Evolutionary conservation across 2,797 vertebrate genomes (phyloP).

Genomic region (Phoxinus dragarum): DNA sequence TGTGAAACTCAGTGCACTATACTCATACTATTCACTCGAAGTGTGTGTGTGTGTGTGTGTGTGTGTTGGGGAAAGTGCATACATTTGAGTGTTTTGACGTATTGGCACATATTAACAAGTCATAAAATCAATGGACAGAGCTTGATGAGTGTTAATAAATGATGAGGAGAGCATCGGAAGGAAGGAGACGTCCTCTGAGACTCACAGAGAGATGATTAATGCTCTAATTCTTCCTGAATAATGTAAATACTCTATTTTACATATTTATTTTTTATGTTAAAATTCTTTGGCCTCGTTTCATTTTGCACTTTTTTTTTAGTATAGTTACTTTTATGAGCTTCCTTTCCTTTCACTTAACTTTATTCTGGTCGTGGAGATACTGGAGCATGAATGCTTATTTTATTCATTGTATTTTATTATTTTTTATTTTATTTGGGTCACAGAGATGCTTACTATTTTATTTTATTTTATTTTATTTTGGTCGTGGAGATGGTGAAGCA

Average conservation of each 20-base stretch:
- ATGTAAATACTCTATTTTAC: neutral
- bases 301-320: no score
- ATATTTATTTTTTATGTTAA: neutral
- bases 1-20: neutral
- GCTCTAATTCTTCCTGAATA: neutral
- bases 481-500: no score
- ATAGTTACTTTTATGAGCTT: no score
- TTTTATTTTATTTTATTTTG: no score
- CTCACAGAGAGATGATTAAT: neutral
- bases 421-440: no score
- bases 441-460: no score
- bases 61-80: neutral
- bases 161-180: slow-evolving; percentile 56
- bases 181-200: slow-evolving; percentile 41
- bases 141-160: slow-evolving; percentile 37
- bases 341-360: no score
- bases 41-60: neutral
- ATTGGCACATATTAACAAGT: neutral
- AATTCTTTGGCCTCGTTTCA: no score
- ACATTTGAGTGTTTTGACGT: neutral
- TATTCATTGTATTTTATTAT: no score
- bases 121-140: neutral
- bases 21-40: neutral
- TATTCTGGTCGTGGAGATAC: neutral
- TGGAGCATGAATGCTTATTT: no score